Evolutionary conservation across 2,888 invertebrate genomes (phyloP).

Genomic region (Drosophila nigritarsus): DNA sequence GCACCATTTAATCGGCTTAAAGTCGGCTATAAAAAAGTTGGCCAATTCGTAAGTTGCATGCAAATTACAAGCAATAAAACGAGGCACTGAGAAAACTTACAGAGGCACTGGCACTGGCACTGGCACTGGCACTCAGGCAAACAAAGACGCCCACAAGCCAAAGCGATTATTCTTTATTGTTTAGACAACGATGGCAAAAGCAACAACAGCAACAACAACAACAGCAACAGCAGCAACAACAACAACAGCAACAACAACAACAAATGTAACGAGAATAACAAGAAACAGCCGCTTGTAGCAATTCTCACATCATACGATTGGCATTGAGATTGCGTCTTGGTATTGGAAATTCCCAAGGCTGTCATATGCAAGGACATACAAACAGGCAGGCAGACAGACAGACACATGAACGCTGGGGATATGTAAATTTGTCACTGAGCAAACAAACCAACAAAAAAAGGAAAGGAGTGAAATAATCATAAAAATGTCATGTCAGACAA

Average conservation of each 20-base stretch:
- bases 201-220: conserved; percentile 5
- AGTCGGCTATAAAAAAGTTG: conserved; percentile 67
- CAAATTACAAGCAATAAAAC: conserved; percentile 79
- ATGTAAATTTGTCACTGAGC: conserved; percentile 79
- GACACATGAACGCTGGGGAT: conserved; percentile 41
- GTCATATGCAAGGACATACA: conserved; percentile 66
- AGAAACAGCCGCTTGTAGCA: conserved; percentile 69
- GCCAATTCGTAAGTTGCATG: conserved; percentile 69
- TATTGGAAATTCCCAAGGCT: conserved; percentile 79
- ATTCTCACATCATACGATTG: conserved; percentile 84
- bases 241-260: conserved; percentile 3
- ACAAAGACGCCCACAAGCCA: conserved; percentile 45
- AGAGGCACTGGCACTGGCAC: conserved; percentile 26
- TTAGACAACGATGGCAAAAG: conserved; percentile 59
- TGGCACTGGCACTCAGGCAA: conserved; percentile 28
- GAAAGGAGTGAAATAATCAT: conserved; percentile 84
- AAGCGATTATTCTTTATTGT: conserved; percentile 83
- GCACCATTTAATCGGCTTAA: conserved; percentile 71
- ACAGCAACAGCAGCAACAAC: background rate
- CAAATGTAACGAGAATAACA: conserved; percentile 39
- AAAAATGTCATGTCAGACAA: conserved; percentile 74
- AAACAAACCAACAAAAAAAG: conserved; percentile 43
- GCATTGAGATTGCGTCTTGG: conserved; percentile 77
- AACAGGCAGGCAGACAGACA: conserved; percentile 35
- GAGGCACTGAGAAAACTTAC: conserved; percentile 70